Conservation (phyloP, 2,113 vertebrate species). For the Pteropus alecto region DNA sequence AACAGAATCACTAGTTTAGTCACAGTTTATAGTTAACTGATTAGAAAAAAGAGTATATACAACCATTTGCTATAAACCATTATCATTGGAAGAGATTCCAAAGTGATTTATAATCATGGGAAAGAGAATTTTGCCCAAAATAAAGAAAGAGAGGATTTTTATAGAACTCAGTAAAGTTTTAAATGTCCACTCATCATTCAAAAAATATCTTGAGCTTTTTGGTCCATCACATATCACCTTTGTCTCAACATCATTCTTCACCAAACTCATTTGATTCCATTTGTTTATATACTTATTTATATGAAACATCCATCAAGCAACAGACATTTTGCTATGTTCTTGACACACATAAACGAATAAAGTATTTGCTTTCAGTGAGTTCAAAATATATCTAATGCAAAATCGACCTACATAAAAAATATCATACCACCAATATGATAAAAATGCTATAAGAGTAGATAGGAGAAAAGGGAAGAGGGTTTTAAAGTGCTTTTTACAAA, state of each 20-base stretch:
- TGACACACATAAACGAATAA: background rate
- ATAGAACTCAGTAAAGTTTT: background rate
- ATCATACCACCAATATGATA: background rate
- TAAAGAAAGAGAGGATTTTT: background rate
- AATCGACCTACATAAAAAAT: background rate
- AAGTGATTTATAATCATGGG: background rate
- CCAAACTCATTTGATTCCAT: background rate
- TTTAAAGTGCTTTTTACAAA: background rate
- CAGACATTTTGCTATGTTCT: background rate
- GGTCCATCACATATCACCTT: background rate
- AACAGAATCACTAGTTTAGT: background rate
- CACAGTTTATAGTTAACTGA: background rate
- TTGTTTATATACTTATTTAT: background rate
- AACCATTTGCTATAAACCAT: background rate
- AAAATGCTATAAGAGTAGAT: background rate
- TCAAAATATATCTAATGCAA: background rate
- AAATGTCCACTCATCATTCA: background rate
- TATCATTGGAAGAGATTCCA: background rate
- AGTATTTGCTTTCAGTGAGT: background rate
- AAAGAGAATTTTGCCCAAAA: background rate
- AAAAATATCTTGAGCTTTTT: background rate
- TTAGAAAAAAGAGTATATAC: background rate
- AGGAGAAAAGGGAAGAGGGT: background rate
- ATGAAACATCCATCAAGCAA: background rate
- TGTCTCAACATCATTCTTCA: background rate